Evolutionary conservation across 1,140 invertebrate genomes (phyloP), one percentile per base, ranked within the genome.

Genomic region (Drosophila subpulchrella): DNA sequence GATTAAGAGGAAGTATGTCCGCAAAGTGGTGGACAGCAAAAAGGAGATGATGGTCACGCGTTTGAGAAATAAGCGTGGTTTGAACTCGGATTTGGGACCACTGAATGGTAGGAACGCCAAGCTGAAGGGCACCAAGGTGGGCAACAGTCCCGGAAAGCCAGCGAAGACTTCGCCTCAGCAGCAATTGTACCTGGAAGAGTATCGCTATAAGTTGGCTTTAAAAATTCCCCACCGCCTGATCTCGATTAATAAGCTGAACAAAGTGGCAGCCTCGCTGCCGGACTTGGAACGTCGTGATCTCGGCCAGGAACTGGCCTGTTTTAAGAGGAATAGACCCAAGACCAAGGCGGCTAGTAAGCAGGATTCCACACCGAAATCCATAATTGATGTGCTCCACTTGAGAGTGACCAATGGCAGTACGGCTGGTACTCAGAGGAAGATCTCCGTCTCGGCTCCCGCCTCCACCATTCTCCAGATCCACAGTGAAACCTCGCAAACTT

Each of bases 151-250:
- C 1, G 7, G 48, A 6, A 57, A 75, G 30, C 27, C 53, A 11
- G 41, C 34, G 5, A 78, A 81, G 20, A 74, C 72, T 17, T 80
- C 82, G 8, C 74, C 81, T 1, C 71, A 82, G 13, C 75, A 79
- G 27, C 79, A 91, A 48, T 20, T 91, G 13, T 76, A 84, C 53
- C 58, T 92, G 78, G 96, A 97, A 80, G 93, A 97, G 24, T 97
- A 96, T 77, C 95, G 94, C 68, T 97, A 96, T 77, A 97, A 97
- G 91, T 94, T 95, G 72, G 96, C 96, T 0, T 91, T 97, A 2
- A 94, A 96, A 57, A 96, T 97, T 94, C 96, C 96, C 3, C 92
- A 95, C 12, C 94, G 95, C 67, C 92, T 97, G 39, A 97, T 97
- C 60, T 96, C 95, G 6, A 95, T 97, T 7, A 95, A 96, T 24